Evolutionary conservation across 2,888 invertebrate genomes (phyloP), one percentile per base, ranked within the genome.

Genomic region (Andrena hattorfiana): DNA sequence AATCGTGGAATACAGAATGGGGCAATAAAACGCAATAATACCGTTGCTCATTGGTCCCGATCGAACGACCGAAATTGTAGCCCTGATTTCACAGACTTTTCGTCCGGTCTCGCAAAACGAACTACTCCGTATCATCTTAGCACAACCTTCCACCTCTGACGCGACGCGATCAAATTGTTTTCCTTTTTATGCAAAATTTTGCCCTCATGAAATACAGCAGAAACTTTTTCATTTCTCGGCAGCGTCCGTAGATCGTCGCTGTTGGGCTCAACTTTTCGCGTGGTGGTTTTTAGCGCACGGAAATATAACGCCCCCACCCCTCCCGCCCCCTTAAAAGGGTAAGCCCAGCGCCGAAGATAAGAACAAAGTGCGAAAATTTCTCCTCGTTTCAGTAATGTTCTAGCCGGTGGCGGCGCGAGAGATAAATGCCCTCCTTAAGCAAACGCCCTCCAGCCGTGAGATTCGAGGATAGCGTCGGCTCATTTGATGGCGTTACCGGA

Each of bases 401-500:
- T 72, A 68, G 86, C 68, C 71, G 67, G 75, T 51, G 68, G 64
- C 59, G 78, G 76, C 60, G 66, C 68, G 54, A 49, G 79, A 88
- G 87, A 88, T 88, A 88, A 88, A 88, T 85, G 88, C 77, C 78
- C 73, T 83, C 81, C 84, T 88, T 83, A 88, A 87, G 85, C 84
- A 88, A 85, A 78, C 62, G 77, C 81, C 87, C 83, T 88, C 77
- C 77, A 77, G 75, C 35, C 59, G 67, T 63, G 56, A 88, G 83
- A 88, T 87, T 83, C 81, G 81, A 80, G 83, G 81, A 85, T 88
- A 80, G 83, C 73, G 67, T 26, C 54, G 71, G 82, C 82, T 87
- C 86, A 78, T 84, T 85, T 83, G 83, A 82, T 82, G 88, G 70
- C 60, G 70, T 86, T 88, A 77, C 68, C 71, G 54, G 75, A 79